Evolutionary conservation across 2,113 vertebrate species (phyloP).

Genomic region (Eptesicus fuscus): DNA sequence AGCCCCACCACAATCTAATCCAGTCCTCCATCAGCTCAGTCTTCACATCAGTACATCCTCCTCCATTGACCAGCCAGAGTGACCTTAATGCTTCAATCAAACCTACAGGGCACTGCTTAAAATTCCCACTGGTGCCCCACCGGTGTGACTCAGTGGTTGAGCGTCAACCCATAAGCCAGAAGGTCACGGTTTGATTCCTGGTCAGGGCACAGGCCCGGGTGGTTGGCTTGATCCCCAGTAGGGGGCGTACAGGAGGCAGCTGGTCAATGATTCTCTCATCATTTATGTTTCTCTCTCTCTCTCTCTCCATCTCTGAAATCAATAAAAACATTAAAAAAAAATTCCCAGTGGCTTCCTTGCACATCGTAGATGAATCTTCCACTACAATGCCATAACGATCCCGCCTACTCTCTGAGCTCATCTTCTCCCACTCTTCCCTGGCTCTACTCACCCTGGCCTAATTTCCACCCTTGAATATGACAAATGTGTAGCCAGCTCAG

Average conservation of each 20-base stretch:
- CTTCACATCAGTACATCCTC: not conserved
- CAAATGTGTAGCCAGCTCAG: not conserved
- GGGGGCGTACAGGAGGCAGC: too few species aligned
- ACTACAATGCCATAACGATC: fast-evolving
- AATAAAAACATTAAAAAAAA: too few species aligned
- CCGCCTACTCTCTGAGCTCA: not conserved
- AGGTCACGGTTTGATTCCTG: too few species aligned
- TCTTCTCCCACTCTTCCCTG: not conserved
- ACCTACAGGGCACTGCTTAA: not conserved
- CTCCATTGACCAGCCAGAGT: not conserved
- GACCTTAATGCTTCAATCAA: not conserved
- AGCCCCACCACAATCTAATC: too few species aligned
- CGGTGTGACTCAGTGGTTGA: too few species aligned
- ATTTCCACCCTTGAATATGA: not conserved
- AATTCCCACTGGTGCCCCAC: not conserved
- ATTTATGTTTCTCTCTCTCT: too few species aligned
- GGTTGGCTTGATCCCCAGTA: too few species aligned
- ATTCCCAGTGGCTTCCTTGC: not conserved
- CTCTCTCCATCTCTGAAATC: too few species aligned
- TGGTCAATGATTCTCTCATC: too few species aligned
- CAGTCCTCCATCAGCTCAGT: not conserved
- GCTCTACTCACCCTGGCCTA: too few species aligned
- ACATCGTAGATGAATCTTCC: not conserved
- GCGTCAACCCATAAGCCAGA: too few species aligned
- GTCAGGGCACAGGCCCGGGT: too few species aligned